phyloP scores from a whole-genome alignment of 2,113 vertebrate species.

The Pantherophis guttatus region DNA sequence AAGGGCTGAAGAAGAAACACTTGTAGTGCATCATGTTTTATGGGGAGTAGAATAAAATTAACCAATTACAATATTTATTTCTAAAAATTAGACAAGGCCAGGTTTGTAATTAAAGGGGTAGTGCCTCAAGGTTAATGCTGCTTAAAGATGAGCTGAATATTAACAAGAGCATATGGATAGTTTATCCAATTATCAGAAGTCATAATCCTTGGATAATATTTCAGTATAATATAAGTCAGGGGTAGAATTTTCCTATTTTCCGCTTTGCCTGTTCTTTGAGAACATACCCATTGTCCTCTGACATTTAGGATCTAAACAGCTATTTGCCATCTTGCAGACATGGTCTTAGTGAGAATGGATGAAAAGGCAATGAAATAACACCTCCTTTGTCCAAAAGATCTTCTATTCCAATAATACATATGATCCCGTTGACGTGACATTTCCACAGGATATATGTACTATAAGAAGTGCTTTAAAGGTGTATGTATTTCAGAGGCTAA shows the following conservation, averaged over 20 bases:
- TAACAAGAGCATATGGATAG: conserved; percentile 15
- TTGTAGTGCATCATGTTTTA: conserved; percentile 13
- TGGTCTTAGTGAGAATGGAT: not conserved
- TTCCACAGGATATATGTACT: conserved; percentile 6
- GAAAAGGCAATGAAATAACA: conserved; percentile 1
- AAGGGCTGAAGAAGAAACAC: conserved; percentile 19
- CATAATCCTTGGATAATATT: conserved; percentile 48
- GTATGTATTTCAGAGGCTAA: conserved; percentile 14
- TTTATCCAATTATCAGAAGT: conserved; percentile 28
- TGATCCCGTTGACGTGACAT: conserved; percentile 28
- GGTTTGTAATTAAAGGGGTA: conserved; percentile 1
- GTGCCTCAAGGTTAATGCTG: not conserved
- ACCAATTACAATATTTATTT: not conserved
- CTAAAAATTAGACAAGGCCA: not conserved
- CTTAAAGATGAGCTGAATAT: conserved; percentile 44
- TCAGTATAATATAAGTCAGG: conserved; percentile 8
- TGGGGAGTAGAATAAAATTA: not conserved
- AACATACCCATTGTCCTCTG: conserved; percentile 2
- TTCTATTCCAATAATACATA: conserved; percentile 28
- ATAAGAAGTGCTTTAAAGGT: conserved; percentile 3
- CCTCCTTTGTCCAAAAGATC: not conserved
- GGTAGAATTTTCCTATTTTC: conserved; percentile 25
- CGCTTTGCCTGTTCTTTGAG: not conserved
- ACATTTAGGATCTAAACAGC: not conserved
- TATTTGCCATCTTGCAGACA: not conserved